A percentile compares a stretch with the other conserved stretches of the same genome.
Evolutionary conservation across 2,888 invertebrate species (phyloP).

Genomic region (Lithophane ornitopus): DNA sequence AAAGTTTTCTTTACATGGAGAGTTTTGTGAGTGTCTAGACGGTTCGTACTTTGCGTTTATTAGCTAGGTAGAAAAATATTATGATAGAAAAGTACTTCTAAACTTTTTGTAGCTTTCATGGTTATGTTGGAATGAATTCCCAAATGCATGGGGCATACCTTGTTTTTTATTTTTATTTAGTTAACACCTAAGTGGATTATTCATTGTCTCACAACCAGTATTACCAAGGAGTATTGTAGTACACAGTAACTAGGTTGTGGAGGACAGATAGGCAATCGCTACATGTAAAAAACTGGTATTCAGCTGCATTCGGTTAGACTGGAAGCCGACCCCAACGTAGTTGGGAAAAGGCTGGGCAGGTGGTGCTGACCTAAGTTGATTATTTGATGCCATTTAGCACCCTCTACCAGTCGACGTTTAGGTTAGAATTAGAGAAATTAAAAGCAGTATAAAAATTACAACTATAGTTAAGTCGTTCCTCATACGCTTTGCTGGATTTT

Average conservation of each 20-base stretch:
- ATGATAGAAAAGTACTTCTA: neutral
- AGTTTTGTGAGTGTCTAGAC: constrained; percentile 53
- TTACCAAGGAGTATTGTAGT: too few relatives aligned
- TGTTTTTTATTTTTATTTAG: neutral
- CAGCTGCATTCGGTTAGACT: too few relatives aligned
- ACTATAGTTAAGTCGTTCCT: neutral
- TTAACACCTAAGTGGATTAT: neutral
- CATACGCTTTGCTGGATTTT: neutral
- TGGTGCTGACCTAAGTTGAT: too few relatives aligned
- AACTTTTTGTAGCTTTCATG: neutral
- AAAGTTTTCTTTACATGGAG: constrained; percentile 33
- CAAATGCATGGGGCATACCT: neutral
- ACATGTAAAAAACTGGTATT: too few relatives aligned
- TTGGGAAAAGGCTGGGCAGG: too few relatives aligned
- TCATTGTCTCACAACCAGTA: too few relatives aligned
- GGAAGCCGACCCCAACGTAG: too few relatives aligned
- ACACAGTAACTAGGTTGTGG: too few relatives aligned
- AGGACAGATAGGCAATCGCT: too few relatives aligned
- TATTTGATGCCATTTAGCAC: too few relatives aligned
- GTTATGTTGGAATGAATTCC: neutral
- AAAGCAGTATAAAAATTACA: neutral
- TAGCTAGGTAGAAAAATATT: neutral
- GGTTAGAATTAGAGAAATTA: neutral
- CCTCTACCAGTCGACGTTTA: neutral
- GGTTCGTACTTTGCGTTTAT: neutral